phyloP scores from a whole-genome alignment of 1,140 invertebrate species.

The Drosophila pectinifera region DNA sequence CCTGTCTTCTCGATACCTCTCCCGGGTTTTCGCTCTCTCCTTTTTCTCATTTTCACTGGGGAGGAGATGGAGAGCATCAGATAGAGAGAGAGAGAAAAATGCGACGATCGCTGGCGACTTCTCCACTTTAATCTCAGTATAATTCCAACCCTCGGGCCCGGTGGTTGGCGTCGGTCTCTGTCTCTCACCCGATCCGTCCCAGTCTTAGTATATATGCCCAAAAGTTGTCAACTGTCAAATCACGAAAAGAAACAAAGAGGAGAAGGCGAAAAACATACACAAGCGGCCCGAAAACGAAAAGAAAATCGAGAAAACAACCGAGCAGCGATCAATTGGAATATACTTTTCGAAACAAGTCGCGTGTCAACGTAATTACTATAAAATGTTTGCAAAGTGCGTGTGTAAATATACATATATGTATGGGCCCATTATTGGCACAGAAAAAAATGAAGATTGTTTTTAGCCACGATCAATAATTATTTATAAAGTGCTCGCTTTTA shows the following conservation, averaged over 20 bases:
- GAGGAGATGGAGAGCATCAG: conserved; percentile 6
- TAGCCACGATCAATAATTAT: neutral
- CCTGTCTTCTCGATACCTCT: conserved; percentile 20
- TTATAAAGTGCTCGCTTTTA: neutral
- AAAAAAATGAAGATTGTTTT: conserved; percentile 4
- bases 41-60: conserved; percentile 24
- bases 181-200: conserved; percentile 16
- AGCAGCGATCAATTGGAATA: conserved; percentile 53
- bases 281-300: conserved; percentile 16
- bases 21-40: conserved; percentile 14
- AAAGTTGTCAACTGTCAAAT: conserved; percentile 74
- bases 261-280: conserved; percentile 25
- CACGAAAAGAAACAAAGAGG: conserved; percentile 29
- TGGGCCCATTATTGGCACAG: conserved; percentile 18
- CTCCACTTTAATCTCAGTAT: conserved; percentile 61
- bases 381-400: conserved; percentile 60
- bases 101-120: conserved; percentile 20
- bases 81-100: conserved; percentile 4
- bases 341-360: conserved; percentile 74
- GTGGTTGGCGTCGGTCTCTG: conserved; percentile 50
- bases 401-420: conserved; percentile 22
- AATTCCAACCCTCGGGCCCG: conserved; percentile 75
- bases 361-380: conserved; percentile 66
- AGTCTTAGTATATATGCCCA: conserved; percentile 48
- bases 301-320: conserved; percentile 39